Evolutionary conservation across 2,113 vertebrate genomes (phyloP).

Genomic region (Merops nubicus): DNA sequence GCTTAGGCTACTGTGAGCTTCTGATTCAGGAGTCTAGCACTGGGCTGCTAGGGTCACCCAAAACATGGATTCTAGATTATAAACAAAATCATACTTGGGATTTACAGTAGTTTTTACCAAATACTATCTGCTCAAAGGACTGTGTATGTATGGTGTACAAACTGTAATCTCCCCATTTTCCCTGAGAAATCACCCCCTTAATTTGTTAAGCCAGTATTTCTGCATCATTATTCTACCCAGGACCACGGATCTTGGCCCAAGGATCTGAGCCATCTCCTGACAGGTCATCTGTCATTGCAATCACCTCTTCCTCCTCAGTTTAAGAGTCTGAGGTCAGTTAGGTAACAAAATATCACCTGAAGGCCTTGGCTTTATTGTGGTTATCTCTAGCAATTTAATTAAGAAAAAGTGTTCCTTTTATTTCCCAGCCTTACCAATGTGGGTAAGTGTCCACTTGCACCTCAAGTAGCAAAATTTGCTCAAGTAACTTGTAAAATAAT

Average conservation of each 20-base stretch:
- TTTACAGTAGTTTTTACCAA: background rate
- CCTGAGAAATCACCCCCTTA: background rate
- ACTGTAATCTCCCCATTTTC: background rate
- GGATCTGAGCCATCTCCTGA: background rate
- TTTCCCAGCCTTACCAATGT: background rate
- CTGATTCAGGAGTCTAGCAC: background rate
- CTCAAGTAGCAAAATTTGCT: background rate
- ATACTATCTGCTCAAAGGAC: background rate
- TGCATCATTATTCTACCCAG: background rate
- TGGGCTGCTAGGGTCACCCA: background rate
- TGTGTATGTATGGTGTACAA: background rate
- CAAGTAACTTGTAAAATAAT: background rate
- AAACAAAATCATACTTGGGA: background rate
- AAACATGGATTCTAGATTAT: background rate
- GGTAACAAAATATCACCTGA: background rate
- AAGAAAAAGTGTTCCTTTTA: background rate
- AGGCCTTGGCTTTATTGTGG: background rate
- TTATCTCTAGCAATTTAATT: background rate
- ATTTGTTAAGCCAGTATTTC: background rate
- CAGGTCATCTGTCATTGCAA: background rate
- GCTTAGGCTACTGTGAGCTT: background rate
- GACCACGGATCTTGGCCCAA: background rate
- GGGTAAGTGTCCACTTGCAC: background rate
- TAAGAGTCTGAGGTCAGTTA: background rate
- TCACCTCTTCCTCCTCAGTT: background rate